phyloP scores from a whole-genome alignment of 2,888 invertebrate species.

The Lycia hirtaria region DNA sequence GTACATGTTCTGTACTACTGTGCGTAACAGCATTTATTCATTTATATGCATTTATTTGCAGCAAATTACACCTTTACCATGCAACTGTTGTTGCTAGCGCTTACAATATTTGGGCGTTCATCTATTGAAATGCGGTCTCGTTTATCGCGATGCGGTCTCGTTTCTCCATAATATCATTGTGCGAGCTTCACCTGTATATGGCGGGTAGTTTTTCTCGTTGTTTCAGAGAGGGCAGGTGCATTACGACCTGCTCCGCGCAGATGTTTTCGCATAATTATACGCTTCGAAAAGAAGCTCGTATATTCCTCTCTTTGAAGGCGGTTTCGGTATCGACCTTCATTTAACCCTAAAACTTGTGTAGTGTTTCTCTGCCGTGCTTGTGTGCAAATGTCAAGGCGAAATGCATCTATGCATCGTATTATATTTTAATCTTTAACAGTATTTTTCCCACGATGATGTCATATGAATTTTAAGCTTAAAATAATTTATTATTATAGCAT shows the following conservation, averaged over 20 bases:
- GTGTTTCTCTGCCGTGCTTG: no score
- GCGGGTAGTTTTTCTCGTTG: conserved; percentile 65
- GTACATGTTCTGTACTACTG: no score
- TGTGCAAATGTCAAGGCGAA: conserved; percentile 37
- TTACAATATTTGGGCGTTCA: conserved; percentile 25
- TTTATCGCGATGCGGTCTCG: conserved; percentile 28
- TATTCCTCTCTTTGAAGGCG: conserved; percentile 32
- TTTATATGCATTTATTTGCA: no score
- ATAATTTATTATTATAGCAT: no score
- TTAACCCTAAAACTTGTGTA: conserved; percentile 37
- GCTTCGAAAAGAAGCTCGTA: conserved; percentile 37
- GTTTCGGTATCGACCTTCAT: conserved; percentile 36
- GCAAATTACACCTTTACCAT: conserved; percentile 15
- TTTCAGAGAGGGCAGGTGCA: conserved; percentile 70
- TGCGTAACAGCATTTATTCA: conserved; percentile 10
- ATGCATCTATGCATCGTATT: conserved; percentile 4
- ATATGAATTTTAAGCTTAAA: neutral
- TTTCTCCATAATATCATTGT: conserved; percentile 40
- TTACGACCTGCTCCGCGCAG: conserved; percentile 62
- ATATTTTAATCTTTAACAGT: conserved; percentile 2
- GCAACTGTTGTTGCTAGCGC: conserved; percentile 4
- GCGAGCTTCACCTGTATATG: conserved; percentile 62
- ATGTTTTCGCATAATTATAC: conserved; percentile 54
- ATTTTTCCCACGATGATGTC: conserved; percentile 14
- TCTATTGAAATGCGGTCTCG: conserved; percentile 17